phyloP scores from a whole-genome alignment of 2,113 vertebrate species.

The Phylloscopus whistleri region DNA sequence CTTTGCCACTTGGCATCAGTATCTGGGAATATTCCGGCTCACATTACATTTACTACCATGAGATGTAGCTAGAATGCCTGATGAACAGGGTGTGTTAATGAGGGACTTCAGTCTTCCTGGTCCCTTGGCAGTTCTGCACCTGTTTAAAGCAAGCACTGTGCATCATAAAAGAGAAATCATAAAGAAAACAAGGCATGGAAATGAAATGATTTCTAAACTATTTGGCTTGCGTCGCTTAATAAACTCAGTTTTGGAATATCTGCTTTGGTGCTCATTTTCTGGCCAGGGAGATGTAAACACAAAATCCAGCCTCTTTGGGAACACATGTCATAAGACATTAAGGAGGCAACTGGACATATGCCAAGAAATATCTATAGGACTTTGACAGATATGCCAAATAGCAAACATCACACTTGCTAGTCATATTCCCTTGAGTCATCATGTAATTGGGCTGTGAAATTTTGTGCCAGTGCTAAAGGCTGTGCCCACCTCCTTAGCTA shows the following conservation, averaged over 20 bases:
- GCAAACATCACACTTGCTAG: background rate
- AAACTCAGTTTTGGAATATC: background rate
- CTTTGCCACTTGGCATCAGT: slow-evolving; percentile 11
- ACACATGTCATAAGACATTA: background rate
- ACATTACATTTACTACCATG: background rate
- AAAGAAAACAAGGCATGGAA: slow-evolving; percentile 1
- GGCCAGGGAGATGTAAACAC: background rate
- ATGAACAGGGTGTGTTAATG: background rate
- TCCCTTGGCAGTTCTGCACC: background rate
- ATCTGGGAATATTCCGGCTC: background rate
- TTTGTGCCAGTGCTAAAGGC: background rate
- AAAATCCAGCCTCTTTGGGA: background rate
- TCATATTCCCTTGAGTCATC: background rate
- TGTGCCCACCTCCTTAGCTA: background rate
- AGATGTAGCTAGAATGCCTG: background rate
- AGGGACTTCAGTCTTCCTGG: background rate
- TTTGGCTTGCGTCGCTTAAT: background rate
- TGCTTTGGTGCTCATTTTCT: slow-evolving; percentile 23
- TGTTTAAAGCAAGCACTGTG: background rate
- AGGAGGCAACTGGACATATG: background rate
- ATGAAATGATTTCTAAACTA: background rate
- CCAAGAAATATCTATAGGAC: slow-evolving; percentile 18
- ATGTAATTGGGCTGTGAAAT: slow-evolving; percentile 22
- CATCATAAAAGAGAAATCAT: background rate
- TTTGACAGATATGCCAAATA: slow-evolving; percentile 25